Percentiles rank a stretch among this genome's conserved stretches.
These are phyloP conservation scores for Melanotaenia duboulayi DNA, from an alignment of 2,113 vertebrate genomes.

Conservation along the genomic window DNA sequence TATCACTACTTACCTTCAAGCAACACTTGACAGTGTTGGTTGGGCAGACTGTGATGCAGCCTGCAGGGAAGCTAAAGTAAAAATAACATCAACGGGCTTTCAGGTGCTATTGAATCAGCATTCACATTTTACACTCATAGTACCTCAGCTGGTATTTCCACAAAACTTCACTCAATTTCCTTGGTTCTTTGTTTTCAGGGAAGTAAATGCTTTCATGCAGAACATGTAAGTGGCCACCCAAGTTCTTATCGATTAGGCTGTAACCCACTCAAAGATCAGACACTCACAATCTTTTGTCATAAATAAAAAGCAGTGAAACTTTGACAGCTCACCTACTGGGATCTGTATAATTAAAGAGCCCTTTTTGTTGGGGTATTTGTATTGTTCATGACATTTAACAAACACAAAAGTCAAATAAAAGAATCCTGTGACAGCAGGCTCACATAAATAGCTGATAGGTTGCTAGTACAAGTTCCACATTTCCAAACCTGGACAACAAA, in stretches of 20 bases:
- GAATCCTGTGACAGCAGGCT: constrained; percentile 2
- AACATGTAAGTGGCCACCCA: constrained; percentile 73
- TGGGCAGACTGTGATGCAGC: constrained; percentile 14
- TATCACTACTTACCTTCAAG: constrained; percentile 6
- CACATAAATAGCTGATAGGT: constrained; percentile 13
- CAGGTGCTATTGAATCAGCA: constrained; percentile 53
- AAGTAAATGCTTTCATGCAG: constrained; percentile 64
- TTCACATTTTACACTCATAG: constrained; percentile 37
- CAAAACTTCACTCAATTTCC: constrained; percentile 42
- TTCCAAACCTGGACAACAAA: constrained; percentile 1
- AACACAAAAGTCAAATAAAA: constrained; percentile 37
- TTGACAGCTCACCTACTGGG: constrained; percentile 50
- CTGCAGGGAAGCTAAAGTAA: constrained; percentile 26
- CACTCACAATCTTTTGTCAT: constrained; percentile 48
- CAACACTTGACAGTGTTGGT: constrained; percentile 20
- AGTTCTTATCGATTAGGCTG: constrained; percentile 68
- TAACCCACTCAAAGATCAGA: constrained; percentile 43
- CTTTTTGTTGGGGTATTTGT: constrained; percentile 18
- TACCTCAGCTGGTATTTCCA: constrained; percentile 21
- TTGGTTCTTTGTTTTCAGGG: constrained; percentile 56
- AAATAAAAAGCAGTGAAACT: constrained; percentile 62
- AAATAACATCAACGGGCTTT: constrained; percentile 54
- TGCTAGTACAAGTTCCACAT: not conserved
- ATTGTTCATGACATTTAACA: constrained; percentile 22
- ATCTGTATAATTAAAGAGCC: constrained; percentile 40